Evolutionary conservation across 2,797 vertebrate genomes (phyloP).

Genomic region (Rhinoraja longicauda): DNA sequence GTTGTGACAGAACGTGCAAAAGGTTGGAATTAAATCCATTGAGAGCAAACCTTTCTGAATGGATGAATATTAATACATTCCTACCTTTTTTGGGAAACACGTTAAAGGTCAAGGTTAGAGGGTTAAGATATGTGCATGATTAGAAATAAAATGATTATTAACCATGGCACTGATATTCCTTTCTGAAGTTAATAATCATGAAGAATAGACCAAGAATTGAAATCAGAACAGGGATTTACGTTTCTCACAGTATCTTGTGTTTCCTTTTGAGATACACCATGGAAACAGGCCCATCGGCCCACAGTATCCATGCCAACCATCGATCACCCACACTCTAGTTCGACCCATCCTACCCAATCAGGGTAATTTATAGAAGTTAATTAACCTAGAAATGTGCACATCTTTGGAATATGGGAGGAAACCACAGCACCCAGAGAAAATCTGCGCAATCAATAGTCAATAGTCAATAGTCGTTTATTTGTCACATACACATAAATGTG

Average conservation of each 20-base stretch:
- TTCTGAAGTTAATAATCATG: not conserved
- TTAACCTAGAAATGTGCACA: too few species aligned
- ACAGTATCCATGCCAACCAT: too few species aligned
- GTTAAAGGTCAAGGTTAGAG: not conserved
- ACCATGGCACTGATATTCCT: not conserved
- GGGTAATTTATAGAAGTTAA: too few species aligned
- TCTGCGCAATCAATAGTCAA: too few species aligned
- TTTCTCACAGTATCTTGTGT: not conserved
- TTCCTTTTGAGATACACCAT: too few species aligned
- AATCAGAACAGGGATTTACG: not conserved
- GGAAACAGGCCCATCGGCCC: too few species aligned
- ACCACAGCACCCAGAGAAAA: too few species aligned
- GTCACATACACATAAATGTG: too few species aligned
- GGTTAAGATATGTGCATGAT: constrained; percentile 29
- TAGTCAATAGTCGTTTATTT: too few species aligned
- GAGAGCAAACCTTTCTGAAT: not conserved
- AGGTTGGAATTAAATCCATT: constrained; percentile 15
- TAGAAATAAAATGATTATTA: not conserved
- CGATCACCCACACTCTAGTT: too few species aligned
- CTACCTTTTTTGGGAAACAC: not conserved
- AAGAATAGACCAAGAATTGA: not conserved
- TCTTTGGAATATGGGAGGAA: too few species aligned
- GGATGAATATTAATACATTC: constrained; percentile 19
- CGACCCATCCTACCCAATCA: too few species aligned
- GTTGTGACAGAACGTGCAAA: constrained; percentile 27